Evolutionary conservation across 2,888 invertebrate genomes (phyloP).

Genomic region (Drosophila leonis): DNA sequence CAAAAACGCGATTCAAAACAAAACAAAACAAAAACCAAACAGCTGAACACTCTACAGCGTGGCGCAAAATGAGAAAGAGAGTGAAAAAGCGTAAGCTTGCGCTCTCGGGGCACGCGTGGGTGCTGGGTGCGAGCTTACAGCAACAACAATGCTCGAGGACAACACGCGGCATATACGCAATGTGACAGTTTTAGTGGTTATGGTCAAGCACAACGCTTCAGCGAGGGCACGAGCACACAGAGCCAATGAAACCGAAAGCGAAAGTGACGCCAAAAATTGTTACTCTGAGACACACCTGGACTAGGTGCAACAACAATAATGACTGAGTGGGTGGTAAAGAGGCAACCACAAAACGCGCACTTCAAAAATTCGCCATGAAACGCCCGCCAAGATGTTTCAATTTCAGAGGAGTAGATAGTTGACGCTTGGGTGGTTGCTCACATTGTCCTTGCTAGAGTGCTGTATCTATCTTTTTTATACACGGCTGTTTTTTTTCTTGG

Average conservation of each 20-base stretch:
- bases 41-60: constrained; percentile 49
- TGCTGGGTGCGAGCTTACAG: constrained; percentile 40
- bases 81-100: constrained; percentile 31
- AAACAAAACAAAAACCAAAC: constrained; percentile 72
- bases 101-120: constrained; percentile 48
- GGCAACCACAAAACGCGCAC: constrained; percentile 45
- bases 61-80: constrained; percentile 11
- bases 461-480: constrained; percentile 6
- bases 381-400: constrained; percentile 67
- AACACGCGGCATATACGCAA: constrained; percentile 80
- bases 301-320: constrained; percentile 35
- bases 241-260: constrained; percentile 39
- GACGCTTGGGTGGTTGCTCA: constrained; percentile 13
- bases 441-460: constrained; percentile 11
- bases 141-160: constrained; percentile 60
- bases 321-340: constrained; percentile 25
- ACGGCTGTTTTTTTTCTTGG: not conserved
- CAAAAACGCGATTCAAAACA: constrained; percentile 54
- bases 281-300: constrained; percentile 56
- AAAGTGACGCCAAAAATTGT: constrained; percentile 66
- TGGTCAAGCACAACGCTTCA: constrained; percentile 81
- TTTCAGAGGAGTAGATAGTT: constrained; percentile 36
- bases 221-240: constrained; percentile 63
- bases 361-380: constrained; percentile 52
- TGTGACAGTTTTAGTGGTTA: constrained; percentile 82